phyloP scores from a whole-genome alignment of 2,888 invertebrate species.

The Folsomia manolachei region DNA sequence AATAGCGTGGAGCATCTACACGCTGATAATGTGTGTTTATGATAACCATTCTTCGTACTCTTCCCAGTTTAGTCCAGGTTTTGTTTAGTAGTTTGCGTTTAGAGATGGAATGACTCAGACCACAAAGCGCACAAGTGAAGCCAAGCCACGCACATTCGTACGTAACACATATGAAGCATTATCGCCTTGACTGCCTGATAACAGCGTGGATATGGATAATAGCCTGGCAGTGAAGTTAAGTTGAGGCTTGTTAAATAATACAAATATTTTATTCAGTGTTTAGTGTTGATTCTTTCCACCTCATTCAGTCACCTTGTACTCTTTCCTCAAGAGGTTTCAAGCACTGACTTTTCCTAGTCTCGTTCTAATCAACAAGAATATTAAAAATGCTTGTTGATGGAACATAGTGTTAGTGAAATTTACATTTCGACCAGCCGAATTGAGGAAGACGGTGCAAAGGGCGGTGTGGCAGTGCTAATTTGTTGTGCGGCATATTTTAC shows the following conservation, averaged over 20 bases:
- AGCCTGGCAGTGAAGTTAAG: not conserved
- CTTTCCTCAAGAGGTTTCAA: not conserved
- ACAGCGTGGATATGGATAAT: not conserved
- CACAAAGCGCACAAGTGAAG: too few relatives aligned
- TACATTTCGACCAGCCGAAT: too few relatives aligned
- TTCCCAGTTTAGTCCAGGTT: too few relatives aligned
- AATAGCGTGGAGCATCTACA: not conserved
- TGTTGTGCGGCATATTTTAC: too few relatives aligned
- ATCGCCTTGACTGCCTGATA: not conserved
- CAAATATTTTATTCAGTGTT: not conserved
- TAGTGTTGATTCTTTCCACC: not conserved
- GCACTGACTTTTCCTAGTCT: too few relatives aligned
- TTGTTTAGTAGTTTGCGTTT: not conserved
- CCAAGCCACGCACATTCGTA: not conserved
- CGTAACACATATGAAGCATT: not conserved
- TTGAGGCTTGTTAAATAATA: not conserved
- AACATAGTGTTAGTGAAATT: too few relatives aligned
- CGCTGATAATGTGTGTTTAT: not conserved
- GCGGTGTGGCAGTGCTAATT: too few relatives aligned
- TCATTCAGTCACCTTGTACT: not conserved
- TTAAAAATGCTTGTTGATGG: too few relatives aligned
- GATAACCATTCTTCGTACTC: too few relatives aligned
- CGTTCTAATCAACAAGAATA: too few relatives aligned
- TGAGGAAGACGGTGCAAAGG: too few relatives aligned
- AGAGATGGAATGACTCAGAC: not conserved